Evolutionary conservation across 2,797 vertebrate species (phyloP), one percentile per base, ranked within the genome.

Genomic region (Bradypodion ventrale): DNA sequence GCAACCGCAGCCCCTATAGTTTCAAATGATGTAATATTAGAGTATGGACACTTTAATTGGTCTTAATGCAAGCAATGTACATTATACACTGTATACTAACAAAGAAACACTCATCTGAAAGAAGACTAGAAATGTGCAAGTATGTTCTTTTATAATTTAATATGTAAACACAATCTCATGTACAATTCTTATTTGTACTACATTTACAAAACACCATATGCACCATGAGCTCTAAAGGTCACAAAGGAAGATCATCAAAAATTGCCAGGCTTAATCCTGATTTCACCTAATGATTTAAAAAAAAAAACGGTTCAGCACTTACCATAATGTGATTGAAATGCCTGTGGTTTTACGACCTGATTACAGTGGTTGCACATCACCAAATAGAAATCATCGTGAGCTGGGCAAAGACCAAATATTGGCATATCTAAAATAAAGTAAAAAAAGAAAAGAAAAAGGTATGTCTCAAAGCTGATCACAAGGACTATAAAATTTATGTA

Each of bases 301-400:
- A 94, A 87, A 94, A 93, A 80, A 75, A 94, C 87, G 90, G 92
- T 93, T 93, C 92, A 94, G 90, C 93, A 97, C 98, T 98, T 97
- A 99, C 99, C 99, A 85, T 98, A 99, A 96, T 99, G 99, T 96
- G 98, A 98, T 96, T 99, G 98, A 97, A 99, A 99, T 96, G 99
- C 98, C 97, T 99, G 99, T 91, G 99, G 99, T 96, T 99, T 99
- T 94, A 99, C 97, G 93, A 99, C 98, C 96, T 99, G 98, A 96
- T 97, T 96, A 96, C 99, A 99, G 95, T 99, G 97, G 94, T 96
- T 99, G 97, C 99, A 99, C 97, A 99, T 98, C 96, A 99, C 99
- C 97, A 99, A 97, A 97, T 98, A 99, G 97, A 99, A 99, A 95
- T 99, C 98, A 92, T 99, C 99, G 92, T 99, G 98, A 91, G 98